Conservation (phyloP, 2,797 vertebrate genomes). For the Nyctibius grandis region DNA sequence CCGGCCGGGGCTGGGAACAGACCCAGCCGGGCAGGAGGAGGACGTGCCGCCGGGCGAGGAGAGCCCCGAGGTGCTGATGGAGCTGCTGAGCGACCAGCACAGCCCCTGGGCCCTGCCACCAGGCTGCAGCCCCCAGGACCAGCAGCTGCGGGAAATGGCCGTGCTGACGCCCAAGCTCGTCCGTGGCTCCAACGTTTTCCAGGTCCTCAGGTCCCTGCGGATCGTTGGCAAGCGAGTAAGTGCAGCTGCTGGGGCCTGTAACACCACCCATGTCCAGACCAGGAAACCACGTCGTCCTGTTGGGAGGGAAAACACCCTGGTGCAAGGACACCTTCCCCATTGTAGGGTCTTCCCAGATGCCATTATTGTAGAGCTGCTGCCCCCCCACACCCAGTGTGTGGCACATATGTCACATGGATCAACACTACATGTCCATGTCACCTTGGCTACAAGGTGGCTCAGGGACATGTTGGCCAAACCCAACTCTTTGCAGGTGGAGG, state of each 20-base stretch:
- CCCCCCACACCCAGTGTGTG: fast-evolving
- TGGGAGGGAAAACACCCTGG: not conserved
- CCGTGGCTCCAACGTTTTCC: constrained; percentile 46
- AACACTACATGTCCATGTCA: fast-evolving
- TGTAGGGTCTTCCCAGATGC: not conserved
- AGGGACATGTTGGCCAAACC: not conserved
- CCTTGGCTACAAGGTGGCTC: not conserved
- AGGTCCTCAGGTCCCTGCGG: constrained; percentile 70
- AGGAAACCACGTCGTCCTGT: fast-evolving
- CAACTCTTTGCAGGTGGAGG: constrained; percentile 72
- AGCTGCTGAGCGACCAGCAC: constrained; percentile 67
- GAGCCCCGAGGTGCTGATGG: constrained; percentile 61
- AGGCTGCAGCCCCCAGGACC: constrained; percentile 68
- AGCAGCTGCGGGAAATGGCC: constrained; percentile 69
- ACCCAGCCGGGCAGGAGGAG: not conserved
- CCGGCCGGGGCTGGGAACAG: fast-evolving
- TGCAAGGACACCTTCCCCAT: not conserved
- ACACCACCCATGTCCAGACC: not conserved
- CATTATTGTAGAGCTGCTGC: not conserved
- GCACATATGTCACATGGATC: fast-evolving
- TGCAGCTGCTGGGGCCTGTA: not conserved
- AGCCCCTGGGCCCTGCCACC: constrained; percentile 78
- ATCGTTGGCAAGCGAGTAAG: constrained; percentile 79
- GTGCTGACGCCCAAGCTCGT: constrained; percentile 60
- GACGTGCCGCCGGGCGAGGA: constrained; percentile 31